Base-by-base conservation (phyloP, 2,888 invertebrate species). In the Argyra leucocephala region DNA sequence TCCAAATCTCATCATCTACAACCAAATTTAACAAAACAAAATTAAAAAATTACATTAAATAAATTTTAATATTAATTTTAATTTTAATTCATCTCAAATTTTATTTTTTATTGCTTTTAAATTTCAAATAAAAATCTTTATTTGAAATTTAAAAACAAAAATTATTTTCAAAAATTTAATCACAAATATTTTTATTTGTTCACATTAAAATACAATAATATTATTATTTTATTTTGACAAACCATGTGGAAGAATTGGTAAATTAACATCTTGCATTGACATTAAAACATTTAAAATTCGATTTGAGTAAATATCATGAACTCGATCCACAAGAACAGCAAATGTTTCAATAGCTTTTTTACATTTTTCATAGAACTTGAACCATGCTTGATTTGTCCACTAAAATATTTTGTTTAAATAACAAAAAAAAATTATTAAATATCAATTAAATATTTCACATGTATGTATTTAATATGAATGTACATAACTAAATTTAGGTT, bases 241-340 rank as follows among this genome's bases (percentile, higher is more conserved):
- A 74, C 82, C 81, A 77, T 86, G 87, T 15, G 95, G 95, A 65
- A 95, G 79, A 61, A 88, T 85, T 71, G 93, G 88, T 63, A 96
- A 81, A 0, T 87, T 85, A n/a, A 91, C 86, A 64, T 87, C 87
- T 75, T 92, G 91, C 93, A 96, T 96, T 69, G 90, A 90, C 67
- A 86, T 84, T 36, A 96, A 81, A 36, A 95, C 91, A 74, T 92
- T 90, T 66, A 95, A 85, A 70, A 96, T 94, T 74, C 96, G 86
- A 77, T 94, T 94, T 4, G 88, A 87, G 74, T 95, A 92, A 67
- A 96, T 91, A 75, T 96, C 96, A 73, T 91, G 91, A 5, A 94
- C 90, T 71, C 93, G 85, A 18, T 86, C 86, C 10, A 86, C 85
- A 71, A 88, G 76, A 21, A 85, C 84, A 71, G 93, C 91, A 74